Evolutionary conservation across 2,888 invertebrate genomes (phyloP).

Genomic region (Scrobipalpa costella): DNA sequence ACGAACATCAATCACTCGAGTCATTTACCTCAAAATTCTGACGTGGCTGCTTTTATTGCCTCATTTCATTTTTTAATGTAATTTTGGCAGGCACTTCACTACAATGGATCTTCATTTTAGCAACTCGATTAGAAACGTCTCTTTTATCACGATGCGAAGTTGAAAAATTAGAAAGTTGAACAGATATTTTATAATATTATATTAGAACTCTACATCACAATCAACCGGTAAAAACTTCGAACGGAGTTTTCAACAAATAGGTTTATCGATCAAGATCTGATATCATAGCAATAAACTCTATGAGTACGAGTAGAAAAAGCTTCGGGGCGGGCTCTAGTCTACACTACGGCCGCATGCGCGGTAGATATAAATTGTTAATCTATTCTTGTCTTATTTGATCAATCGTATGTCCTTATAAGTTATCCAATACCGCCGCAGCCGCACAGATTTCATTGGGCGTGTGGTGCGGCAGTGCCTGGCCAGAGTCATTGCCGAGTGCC

Average conservation of each 20-base stretch:
- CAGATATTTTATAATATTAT: neutral
- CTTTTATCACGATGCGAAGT: conserved; percentile 9
- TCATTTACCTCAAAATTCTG: conserved; percentile 69
- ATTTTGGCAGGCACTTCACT: conserved; percentile 40
- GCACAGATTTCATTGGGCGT: conserved; percentile 24
- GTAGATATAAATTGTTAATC: conserved; percentile 22
- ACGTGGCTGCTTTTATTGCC: conserved; percentile 65
- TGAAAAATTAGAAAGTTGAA: conserved; percentile 2
- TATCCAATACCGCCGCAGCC: conserved; percentile 25
- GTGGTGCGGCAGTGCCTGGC: neutral
- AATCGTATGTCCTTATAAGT: conserved; percentile 32
- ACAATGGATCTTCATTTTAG: conserved; percentile 27
- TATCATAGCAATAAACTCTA: neutral
- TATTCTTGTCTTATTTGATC: conserved; percentile 32
- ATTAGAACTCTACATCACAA: neutral
- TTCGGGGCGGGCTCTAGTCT: conserved; percentile 11
- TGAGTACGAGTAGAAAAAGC: conserved; percentile 2
- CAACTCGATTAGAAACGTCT: conserved; percentile 29
- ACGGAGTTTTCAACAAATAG: conserved; percentile 10
- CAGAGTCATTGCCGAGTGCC: conserved; percentile 5
- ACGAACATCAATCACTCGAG: conserved; percentile 73
- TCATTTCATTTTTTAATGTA: conserved; percentile 64
- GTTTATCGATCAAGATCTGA: conserved; percentile 10
- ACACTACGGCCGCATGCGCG: neutral
- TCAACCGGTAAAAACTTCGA: neutral